Base-by-base conservation (phyloP, 2,888 invertebrate species). In the Crocallis elinguaria region DNA sequence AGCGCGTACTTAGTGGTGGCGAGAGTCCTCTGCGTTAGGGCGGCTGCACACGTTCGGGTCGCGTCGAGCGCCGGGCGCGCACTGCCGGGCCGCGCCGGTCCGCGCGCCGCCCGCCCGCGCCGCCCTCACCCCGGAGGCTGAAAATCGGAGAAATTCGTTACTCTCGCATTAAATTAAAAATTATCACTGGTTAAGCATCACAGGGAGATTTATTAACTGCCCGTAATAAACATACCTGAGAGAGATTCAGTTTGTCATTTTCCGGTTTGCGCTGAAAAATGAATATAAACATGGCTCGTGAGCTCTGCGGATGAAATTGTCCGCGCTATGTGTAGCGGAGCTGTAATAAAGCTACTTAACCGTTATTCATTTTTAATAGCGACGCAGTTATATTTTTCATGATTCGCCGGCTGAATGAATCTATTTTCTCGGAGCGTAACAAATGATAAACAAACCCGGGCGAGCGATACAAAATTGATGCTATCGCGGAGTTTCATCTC, bases 61-160 rank as follows among this genome's bases (percentile, higher is more conserved):
- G 57, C 63, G 58, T 53, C 67, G 74, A 63, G 64, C 67, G 73
- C 55, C 69, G 65, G 65, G 57, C 73, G 71, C 64, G 68, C 64
- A 87, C 86, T 86, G 83, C 83, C 86, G n/a, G 86, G 69, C 67
- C 55, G 44, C 63, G 56, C 59, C 67, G 57, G 52, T 53, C 63
- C 56, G 55, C 49, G 36, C 52, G 35, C 56, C 54, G 51, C 67
- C 36, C 60, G 32, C 65, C 27, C 55, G 57, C 44, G 56, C 49
- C 52, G 48, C 35, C 49, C 54, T 55, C 48, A 57, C 60, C 56
- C 65, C 53, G 65, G 69, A 72, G 59, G 65, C 75, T 74, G 73
- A 73, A 74, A 77, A 80, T 79, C 79, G 62, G 49, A 62, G 70
- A 66, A 73, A 72, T 73, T 66, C 57, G 58, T 57, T 56, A 57